A percentile compares a stretch with the other conserved stretches of the same genome.
Evolutionary conservation across 2,888 invertebrate genomes (phyloP).

Genomic region (Cephonodes hylas): DNA sequence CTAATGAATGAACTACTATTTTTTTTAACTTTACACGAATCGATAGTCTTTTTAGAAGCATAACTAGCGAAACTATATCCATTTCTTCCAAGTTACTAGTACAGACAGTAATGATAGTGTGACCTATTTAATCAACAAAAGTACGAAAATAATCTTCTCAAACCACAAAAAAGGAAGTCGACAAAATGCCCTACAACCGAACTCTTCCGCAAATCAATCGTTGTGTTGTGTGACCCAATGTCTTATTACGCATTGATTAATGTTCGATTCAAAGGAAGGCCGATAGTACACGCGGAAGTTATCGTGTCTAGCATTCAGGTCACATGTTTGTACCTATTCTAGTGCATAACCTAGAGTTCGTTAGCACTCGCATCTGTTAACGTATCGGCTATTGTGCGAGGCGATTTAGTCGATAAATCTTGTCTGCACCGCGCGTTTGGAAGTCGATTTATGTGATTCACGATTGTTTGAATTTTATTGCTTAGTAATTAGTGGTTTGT

Average conservation of each 20-base stretch:
- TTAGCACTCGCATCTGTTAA: background rate
- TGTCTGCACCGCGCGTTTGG: background rate
- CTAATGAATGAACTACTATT: too few relatives aligned
- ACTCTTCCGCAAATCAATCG: background rate
- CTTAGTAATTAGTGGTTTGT: too few relatives aligned
- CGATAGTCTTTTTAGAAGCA: too few relatives aligned
- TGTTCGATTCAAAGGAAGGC: background rate
- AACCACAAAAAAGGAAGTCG: too few relatives aligned
- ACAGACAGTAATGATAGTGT: too few relatives aligned
- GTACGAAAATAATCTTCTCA: too few relatives aligned
- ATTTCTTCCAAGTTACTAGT: too few relatives aligned
- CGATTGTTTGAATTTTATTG: background rate
- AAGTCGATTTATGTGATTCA: background rate
- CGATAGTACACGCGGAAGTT: background rate
- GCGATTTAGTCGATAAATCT: slow-evolving; percentile 1
- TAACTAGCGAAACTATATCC: too few relatives aligned
- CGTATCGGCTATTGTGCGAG: background rate
- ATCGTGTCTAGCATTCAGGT: background rate
- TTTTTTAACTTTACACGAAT: too few relatives aligned
- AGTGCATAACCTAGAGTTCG: background rate
- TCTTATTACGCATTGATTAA: slow-evolving; percentile 1
- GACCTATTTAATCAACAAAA: too few relatives aligned
- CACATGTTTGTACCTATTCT: background rate
- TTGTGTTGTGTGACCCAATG: background rate
- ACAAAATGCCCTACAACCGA: background rate